phyloP scores from a whole-genome alignment of 1,140 invertebrate genomes.

The Halesus radiatus region DNA sequence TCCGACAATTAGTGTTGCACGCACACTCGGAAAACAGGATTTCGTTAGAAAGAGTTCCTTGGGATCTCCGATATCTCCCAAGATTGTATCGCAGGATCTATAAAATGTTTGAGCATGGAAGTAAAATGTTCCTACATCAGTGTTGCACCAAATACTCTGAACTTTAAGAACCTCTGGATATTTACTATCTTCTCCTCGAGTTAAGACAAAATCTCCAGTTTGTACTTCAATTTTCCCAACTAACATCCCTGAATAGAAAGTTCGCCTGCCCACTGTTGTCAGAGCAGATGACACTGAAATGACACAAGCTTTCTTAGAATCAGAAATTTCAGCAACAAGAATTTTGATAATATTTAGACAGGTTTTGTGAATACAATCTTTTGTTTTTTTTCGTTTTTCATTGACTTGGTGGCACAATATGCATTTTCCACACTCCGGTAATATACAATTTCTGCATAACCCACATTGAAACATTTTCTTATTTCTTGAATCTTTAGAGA shows the following conservation, averaged over 20 bases:
- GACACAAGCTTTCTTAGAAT: background rate
- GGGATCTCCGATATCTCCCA: slow-evolving; percentile 85
- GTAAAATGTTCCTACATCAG: slow-evolving; percentile 61
- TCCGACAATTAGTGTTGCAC: slow-evolving; percentile 71
- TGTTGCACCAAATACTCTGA: background rate
- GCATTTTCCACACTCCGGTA: background rate
- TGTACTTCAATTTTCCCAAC: background rate
- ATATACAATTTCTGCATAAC: background rate
- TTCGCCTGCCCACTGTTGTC: background rate
- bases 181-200: background rate
- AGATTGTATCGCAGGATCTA: slow-evolving; percentile 81
- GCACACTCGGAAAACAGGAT: slow-evolving; percentile 78
- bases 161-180: background rate
- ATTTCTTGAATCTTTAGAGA: background rate
- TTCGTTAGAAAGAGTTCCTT: slow-evolving; percentile 83
- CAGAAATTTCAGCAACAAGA: background rate
- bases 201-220: background rate
- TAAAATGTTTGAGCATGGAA: slow-evolving; percentile 81
- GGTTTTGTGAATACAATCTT: background rate
- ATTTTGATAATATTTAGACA: background rate
- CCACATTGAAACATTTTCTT: slow-evolving; percentile 5
- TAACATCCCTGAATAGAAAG: background rate
- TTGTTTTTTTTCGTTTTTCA: background rate
- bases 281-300: background rate
- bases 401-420: background rate